A percentile compares a stretch with the other conserved stretches of the same genome.
Conservation (phyloP, 2,888 invertebrate species). For the Tenodera sinensis region DNA sequence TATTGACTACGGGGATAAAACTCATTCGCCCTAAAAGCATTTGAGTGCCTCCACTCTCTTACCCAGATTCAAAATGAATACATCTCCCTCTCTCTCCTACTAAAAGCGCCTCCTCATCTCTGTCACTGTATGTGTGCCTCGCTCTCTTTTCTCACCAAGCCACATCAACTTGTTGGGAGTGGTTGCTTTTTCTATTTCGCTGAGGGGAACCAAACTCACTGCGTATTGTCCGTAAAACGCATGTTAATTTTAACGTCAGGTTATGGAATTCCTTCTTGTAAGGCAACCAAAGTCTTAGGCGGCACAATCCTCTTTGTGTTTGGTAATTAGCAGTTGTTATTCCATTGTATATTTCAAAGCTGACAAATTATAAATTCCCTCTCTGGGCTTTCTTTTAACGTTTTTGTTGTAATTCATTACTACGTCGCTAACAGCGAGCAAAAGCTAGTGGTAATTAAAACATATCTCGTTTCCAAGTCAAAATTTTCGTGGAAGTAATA, state of each 20-base stretch:
- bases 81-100: slow-evolving; percentile 7
- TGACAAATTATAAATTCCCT: too few relatives aligned
- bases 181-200: slow-evolving; percentile 19
- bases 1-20: slow-evolving; percentile 41
- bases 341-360: too few relatives aligned
- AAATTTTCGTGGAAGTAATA: too few relatives aligned
- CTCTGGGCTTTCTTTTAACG: too few relatives aligned
- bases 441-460: too few relatives aligned
- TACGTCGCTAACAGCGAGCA: too few relatives aligned
- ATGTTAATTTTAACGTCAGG: slow-evolving; percentile 3
- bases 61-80: slow-evolving; percentile 32
- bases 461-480: too few relatives aligned
- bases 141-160: slow-evolving; percentile 11
- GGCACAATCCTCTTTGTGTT: too few relatives aligned
- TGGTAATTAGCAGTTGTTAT: too few relatives aligned
- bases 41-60: slow-evolving; percentile 38
- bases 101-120: not conserved
- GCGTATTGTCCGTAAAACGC: slow-evolving; percentile 9
- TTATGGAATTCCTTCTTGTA: not conserved
- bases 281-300: not conserved
- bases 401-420: too few relatives aligned
- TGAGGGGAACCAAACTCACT: not conserved
- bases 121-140: slow-evolving; percentile 10
- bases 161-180: slow-evolving; percentile 25
- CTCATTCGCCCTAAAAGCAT: slow-evolving; percentile 46